Percentiles rank a stretch among this genome's conserved stretches.
These are phyloP conservation scores for Dusona sp. DNA, from an alignment of 2,888 invertebrate species.

Conservation along the genomic window DNA sequence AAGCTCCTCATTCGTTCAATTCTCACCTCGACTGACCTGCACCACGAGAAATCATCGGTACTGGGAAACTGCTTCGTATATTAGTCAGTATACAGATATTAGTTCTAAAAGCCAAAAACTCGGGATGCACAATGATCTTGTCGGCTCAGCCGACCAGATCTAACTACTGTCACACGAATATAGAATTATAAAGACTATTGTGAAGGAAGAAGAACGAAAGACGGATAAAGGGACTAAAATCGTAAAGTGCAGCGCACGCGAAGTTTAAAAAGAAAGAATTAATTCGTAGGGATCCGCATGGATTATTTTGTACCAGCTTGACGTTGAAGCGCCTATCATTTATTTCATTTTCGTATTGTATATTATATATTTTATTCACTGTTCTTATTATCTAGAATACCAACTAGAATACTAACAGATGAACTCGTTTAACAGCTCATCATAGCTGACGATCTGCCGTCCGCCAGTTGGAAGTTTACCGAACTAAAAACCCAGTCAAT, in stretches of 20 bases:
- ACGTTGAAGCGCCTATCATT: background rate
- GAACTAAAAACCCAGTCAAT: background rate
- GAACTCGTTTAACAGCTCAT: background rate
- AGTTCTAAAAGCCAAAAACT: conserved; percentile 22
- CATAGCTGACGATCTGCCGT: background rate
- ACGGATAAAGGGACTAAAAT: conserved; percentile 14
- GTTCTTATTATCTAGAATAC: background rate
- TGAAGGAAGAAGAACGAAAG: conserved; percentile 10
- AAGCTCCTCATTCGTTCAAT: conserved; percentile 23
- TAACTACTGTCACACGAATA: conserved; percentile 47
- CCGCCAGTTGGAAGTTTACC: background rate
- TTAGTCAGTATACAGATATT: conserved; percentile 23
- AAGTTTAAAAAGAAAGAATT: conserved; percentile 22
- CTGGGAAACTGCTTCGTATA: conserved; percentile 1
- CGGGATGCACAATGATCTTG: conserved; percentile 13
- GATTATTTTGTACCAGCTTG: background rate
- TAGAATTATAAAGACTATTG: conserved; percentile 42
- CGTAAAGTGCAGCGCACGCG: background rate
- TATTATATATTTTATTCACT: background rate
- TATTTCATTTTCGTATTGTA: no score
- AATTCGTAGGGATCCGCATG: background rate
- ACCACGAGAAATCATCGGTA: background rate
- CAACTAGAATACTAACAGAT: no score
- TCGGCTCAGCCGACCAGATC: conserved; percentile 26
- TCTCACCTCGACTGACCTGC: conserved; percentile 33